A percentile compares a stretch with the other conserved stretches of the same genome.
Evolutionary conservation across 2,113 vertebrate species (phyloP).

Genomic region (Gymnocephalus cernua): DNA sequence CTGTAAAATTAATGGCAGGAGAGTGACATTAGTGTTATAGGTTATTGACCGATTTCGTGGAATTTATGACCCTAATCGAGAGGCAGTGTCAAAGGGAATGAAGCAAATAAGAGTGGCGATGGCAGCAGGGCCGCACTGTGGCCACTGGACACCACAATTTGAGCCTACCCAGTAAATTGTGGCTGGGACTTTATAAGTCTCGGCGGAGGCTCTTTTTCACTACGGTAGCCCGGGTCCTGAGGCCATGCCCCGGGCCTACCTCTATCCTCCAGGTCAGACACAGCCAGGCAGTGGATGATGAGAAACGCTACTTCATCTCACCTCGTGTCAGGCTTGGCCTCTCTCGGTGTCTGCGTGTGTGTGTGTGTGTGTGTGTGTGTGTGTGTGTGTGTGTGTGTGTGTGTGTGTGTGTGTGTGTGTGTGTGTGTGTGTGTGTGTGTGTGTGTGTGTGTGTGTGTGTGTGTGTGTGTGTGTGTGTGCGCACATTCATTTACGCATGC

Average conservation of each 20-base stretch:
- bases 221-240: conserved; percentile 52
- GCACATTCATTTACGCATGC: not conserved
- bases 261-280: conserved; percentile 70
- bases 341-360: conserved; percentile 21
- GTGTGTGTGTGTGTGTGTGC: conserved; percentile 12
- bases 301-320: conserved; percentile 70
- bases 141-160: conserved; percentile 62
- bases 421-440: conserved; percentile 24
- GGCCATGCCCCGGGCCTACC: conserved; percentile 67
- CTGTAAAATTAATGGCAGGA: conserved; percentile 78
- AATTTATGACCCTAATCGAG: conserved; percentile 85
- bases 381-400: conserved; percentile 11
- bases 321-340: conserved; percentile 63
- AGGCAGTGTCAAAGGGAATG: conserved; percentile 71
- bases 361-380: no score
- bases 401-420: conserved; percentile 10
- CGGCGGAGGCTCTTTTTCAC: conserved; percentile 43
- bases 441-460: conserved; percentile 11
- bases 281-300: conserved; percentile 62
- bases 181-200: conserved; percentile 71
- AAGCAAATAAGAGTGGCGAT: conserved; percentile 72
- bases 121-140: conserved; percentile 59
- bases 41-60: conserved; percentile 83
- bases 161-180: conserved; percentile 73
- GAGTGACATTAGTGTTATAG: conserved; percentile 84